Conservation (phyloP, 2,888 invertebrate genomes). For the Coleophora flavipennella region DNA sequence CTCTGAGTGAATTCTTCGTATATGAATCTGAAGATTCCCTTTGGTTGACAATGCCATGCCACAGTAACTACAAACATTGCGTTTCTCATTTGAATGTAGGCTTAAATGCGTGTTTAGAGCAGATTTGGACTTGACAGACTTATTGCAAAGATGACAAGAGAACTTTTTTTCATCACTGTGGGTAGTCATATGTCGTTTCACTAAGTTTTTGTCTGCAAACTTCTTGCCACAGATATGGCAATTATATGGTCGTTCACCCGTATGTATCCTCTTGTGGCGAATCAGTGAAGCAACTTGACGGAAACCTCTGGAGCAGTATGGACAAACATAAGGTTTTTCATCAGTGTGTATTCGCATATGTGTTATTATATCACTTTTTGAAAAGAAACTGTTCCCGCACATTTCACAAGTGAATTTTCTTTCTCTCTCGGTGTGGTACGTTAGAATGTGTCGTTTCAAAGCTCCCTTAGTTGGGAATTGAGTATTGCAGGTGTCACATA, state of each 20-base stretch:
- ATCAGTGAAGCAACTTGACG: conserved; percentile 52
- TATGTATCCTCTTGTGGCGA: conserved; percentile 54
- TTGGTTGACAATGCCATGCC: conserved; percentile 66
- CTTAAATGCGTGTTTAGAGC: conserved; percentile 64
- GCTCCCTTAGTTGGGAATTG: conserved; percentile 46
- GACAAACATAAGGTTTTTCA: conserved; percentile 50
- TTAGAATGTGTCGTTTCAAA: conserved; percentile 43
- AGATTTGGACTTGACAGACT: conserved; percentile 61
- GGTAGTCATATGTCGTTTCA: conserved; percentile 47
- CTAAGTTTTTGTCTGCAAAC: conserved; percentile 44
- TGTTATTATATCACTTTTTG: conserved; percentile 49
- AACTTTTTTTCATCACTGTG: conserved; percentile 67
- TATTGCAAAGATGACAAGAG: conserved; percentile 67
- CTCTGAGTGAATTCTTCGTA: conserved; percentile 69
- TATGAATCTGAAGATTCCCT: conserved; percentile 69
- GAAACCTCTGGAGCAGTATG: conserved; percentile 44
- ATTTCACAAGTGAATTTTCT: conserved; percentile 54
- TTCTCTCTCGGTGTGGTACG: conserved; percentile 40
- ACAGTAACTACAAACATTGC: conserved; percentile 55
- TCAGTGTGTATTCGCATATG: conserved; percentile 57
- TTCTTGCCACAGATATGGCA: conserved; percentile 49
- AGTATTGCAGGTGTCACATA: conserved; percentile 37
- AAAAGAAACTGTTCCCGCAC: conserved; percentile 54
- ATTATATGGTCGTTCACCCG: conserved; percentile 53
- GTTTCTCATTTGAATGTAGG: conserved; percentile 50